Base-by-base conservation (phyloP, 2,113 vertebrate species). In the Ranitomeya variabilis region DNA sequence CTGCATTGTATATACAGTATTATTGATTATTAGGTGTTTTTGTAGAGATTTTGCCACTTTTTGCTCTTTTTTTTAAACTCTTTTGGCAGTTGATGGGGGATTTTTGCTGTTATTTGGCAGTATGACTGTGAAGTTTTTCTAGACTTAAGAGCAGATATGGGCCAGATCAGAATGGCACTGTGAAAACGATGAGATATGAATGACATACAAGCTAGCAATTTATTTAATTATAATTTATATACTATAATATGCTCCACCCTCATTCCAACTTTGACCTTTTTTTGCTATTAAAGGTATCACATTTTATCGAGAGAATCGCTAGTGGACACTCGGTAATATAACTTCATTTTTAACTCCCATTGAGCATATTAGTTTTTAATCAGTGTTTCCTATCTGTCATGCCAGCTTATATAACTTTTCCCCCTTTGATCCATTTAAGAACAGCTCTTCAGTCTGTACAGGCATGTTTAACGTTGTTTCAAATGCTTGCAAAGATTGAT, bases 401-500 rank as follows among this genome's bases (percentile, higher is more conserved):
- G 71, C 45, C 81, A 89, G 87, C 74, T 89, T 89, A 84, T 89
- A 67, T 78, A 84, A 84, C 37, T 55, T 79, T 89, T 91, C 90
- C 91, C 91, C 85, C 26, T 88, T 91, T 91, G 87, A 89, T 92
- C 81, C 87, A 91, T 91, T 92, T 92, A 90, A 93, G 86, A 89
- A 94, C 93, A 93, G 93, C 91, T 93, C 93, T 94, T 94, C 93
- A 93, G 95, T 95, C 93, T 96, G 95, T 93, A 93, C 93, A 95
- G 90, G 90, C 91, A 91, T 92, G 91, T 94, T 95, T 96, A 95
- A 94, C 81, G 64, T 74, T 78, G 87, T 67, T 84, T 55, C 71
- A 89, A 88, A 95, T 95, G 93, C 92, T 93, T 92, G 92, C 89
- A 81, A 80, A 94, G 96, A 96, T 96, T 95, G 96, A 94, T 96